Evolutionary conservation across 2,888 invertebrate species (phyloP), one percentile per base, ranked within the genome.

Genomic region (Lasius fuliginosus): DNA sequence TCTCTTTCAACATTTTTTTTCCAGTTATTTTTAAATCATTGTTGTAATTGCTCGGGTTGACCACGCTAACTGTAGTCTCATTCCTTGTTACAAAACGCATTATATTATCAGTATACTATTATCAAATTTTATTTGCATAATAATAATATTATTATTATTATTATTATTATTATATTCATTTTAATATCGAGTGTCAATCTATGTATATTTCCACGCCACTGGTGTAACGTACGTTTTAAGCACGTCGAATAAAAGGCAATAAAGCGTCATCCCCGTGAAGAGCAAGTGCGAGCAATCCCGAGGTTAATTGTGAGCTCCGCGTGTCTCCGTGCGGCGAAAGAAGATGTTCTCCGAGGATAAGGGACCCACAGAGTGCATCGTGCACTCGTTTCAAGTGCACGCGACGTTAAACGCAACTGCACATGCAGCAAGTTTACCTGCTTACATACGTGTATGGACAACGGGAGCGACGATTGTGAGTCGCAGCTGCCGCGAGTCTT

Each of bases 321-420:
- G 11, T 12, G 73, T 27, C 23, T 49, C 42, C 36, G 56, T 60
- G 11, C n/a, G 73, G 33, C 23, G 49, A 71, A 87, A 85, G 77
- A 88, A 88, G 90, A 90, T 86, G 83, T 87, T 90, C 71, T 40
- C 23, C 46, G 65, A 27, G 83, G 87, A 88, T 88, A 87, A 88
- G 86, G 64, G 74, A 82, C 62, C 62, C 15, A 33, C 5, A 42
- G 53, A 53, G 64, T 27, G 68, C 64, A 71, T 85, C 67, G 76
- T 12, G 40, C 77, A 73, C n/a, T 67, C 49, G 76, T 67, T 65
- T 81, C 58, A 58, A 73, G 77, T 83, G 87, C 87, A 88, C 86
- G 89, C 87, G 84, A 89, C 79, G 82, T 49, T 77, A 85, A 86
- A 86, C 85, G 86, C 87, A 79, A 88, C 84, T 64, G 73, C 69